Percentiles rank a stretch among this genome's conserved stretches.
phyloP scores from a whole-genome alignment of 2,113 vertebrate genomes.

The Numida meleagris region DNA sequence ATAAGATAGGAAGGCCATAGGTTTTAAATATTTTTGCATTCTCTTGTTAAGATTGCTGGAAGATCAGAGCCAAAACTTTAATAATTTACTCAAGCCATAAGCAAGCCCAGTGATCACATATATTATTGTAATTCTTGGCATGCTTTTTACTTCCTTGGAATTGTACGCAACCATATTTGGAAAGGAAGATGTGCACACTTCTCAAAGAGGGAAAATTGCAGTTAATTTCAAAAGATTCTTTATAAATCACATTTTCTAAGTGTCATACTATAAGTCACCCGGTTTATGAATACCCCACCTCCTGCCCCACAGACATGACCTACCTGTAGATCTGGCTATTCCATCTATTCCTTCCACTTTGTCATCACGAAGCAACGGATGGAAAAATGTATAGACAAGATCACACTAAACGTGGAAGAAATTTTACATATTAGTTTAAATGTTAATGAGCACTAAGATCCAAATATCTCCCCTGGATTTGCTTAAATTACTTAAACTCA shows the following conservation, averaged over 20 bases:
- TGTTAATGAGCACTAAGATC: background rate
- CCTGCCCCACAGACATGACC: background rate
- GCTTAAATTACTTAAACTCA: constrained; percentile 65
- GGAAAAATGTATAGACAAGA: constrained; percentile 98
- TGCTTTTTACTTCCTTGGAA: background rate
- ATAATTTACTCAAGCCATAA: background rate
- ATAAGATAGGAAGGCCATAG: background rate
- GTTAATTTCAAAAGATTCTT: background rate
- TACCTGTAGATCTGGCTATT: constrained; percentile 83
- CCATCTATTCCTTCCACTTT: constrained; percentile 91
- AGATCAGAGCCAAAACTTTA: background rate
- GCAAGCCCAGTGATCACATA: background rate
- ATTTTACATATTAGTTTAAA: constrained; percentile 53
- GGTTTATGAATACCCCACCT: background rate
- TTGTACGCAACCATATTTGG: background rate
- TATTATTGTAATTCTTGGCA: background rate
- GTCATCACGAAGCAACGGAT: constrained; percentile 94
- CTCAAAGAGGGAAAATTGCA: background rate
- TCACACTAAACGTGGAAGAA: constrained; percentile 86
- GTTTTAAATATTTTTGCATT: background rate
- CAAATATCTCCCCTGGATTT: background rate
- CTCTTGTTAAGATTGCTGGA: background rate
- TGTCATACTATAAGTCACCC: background rate
- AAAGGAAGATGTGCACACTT: background rate
- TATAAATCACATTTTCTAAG: background rate